phyloP scores from a whole-genome alignment of 1,140 invertebrate genomes.

The Eupristina koningsbergeri region DNA sequence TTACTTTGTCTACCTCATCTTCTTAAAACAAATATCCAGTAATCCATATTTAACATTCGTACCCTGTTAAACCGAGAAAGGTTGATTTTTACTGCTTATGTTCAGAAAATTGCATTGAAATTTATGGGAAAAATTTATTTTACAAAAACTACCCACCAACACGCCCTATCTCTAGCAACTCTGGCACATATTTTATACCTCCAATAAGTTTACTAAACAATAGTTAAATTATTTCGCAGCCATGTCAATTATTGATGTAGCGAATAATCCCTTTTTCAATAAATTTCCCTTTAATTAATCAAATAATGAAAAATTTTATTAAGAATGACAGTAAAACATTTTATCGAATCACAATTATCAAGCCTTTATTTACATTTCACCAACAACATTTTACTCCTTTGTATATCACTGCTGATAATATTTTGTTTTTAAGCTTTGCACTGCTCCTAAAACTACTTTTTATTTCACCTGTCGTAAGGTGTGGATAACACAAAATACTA shows the following conservation, averaged over 20 bases:
- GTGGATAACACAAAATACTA: not conserved
- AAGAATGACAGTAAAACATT: not conserved
- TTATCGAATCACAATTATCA: not conserved
- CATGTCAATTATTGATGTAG: not conserved
- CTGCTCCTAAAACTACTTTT: not conserved
- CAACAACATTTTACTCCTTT: not conserved
- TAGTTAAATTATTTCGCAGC: slow-evolving; percentile 17
- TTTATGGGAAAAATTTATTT: slow-evolving; percentile 35
- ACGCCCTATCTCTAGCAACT: not conserved
- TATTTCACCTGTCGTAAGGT: not conserved
- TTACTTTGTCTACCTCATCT: not conserved
- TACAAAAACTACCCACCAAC: not conserved
- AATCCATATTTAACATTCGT: not conserved
- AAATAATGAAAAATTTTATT: not conserved
- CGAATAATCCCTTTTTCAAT: not conserved
- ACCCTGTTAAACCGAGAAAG: not conserved
- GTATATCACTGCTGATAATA: not conserved
- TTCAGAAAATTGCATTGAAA: slow-evolving; percentile 3
- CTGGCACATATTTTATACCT: not conserved
- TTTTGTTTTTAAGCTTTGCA: not conserved
- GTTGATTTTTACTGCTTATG: not conserved
- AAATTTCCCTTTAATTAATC: too few species aligned
- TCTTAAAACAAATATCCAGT: not conserved
- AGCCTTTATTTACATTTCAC: not conserved
- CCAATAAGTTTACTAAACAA: not conserved